These are phyloP conservation scores for Syndactyla subalaris DNA, from an alignment of 2,797 vertebrate species.

Conservation along the genomic window DNA sequence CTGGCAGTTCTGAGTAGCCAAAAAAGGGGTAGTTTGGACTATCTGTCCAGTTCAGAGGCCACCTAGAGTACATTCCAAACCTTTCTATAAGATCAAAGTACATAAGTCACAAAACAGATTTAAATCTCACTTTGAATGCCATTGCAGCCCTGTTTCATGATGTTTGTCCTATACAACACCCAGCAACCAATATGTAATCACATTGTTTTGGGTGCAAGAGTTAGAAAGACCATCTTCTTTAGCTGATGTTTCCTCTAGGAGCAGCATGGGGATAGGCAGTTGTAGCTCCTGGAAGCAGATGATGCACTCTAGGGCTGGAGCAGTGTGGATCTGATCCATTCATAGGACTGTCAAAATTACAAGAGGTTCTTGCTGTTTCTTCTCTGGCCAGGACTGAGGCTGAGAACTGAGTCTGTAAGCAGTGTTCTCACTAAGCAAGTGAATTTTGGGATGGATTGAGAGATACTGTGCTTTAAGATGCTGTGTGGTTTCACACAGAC, in stretches of 20 bases:
- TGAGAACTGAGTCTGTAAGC: background rate
- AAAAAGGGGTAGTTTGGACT: background rate
- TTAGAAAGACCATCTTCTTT: background rate
- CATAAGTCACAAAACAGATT: rapidly evolving
- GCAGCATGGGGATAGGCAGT: background rate
- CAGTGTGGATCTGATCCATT: background rate
- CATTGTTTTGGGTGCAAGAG: background rate
- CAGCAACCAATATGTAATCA: rapidly evolving
- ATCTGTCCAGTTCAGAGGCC: background rate
- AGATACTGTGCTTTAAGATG: background rate
- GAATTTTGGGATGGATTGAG: background rate
- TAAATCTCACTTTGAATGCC: background rate
- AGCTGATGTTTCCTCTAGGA: background rate
- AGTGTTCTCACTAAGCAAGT: background rate
- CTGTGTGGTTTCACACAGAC: background rate
- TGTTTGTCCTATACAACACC: rapidly evolving
- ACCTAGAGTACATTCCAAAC: background rate
- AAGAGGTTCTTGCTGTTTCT: background rate
- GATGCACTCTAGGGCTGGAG: background rate
- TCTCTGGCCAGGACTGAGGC: background rate
- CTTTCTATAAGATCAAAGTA: background rate
- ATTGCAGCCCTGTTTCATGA: rapidly evolving
- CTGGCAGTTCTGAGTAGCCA: background rate
- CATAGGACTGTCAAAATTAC: background rate
- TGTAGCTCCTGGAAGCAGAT: background rate